phyloP scores from a whole-genome alignment of 1,140 invertebrate species.

The Drosophila elegans region DNA sequence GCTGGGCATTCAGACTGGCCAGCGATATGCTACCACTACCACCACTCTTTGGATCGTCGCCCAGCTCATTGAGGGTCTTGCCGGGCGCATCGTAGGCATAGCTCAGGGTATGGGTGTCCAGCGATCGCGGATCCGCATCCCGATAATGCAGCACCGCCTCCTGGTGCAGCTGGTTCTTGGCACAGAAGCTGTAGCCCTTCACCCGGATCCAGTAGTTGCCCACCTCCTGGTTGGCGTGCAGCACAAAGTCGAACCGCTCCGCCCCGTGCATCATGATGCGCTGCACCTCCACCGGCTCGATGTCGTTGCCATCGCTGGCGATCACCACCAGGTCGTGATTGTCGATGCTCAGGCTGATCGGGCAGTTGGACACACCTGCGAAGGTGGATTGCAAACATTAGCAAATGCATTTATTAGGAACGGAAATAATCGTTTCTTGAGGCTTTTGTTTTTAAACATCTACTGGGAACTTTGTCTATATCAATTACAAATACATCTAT shows the following conservation, averaged over 20 bases:
- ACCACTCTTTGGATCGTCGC: conserved; percentile 28
- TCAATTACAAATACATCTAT: too few relatives aligned
- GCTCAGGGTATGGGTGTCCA: conserved; percentile 54
- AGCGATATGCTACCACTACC: conserved; percentile 53
- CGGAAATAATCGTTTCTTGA: too few relatives aligned
- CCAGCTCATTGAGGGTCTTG: conserved; percentile 65
- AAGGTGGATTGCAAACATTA: background rate
- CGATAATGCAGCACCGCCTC: conserved; percentile 76
- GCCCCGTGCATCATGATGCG: conserved; percentile 89
- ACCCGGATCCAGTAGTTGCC: conserved; percentile 87
- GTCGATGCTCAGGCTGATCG: conserved; percentile 89
- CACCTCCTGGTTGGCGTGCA: conserved; percentile 87
- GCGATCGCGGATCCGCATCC: conserved; percentile 46
- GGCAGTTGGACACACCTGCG: conserved; percentile 89
- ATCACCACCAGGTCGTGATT: conserved; percentile 90
- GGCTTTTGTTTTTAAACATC: too few relatives aligned
- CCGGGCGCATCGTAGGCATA: conserved; percentile 73
- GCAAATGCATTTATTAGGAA: too few relatives aligned
- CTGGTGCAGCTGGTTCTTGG: conserved; percentile 70
- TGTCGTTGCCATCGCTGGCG: conserved; percentile 90
- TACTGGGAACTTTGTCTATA: too few relatives aligned
- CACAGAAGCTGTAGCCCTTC: conserved; percentile 78
- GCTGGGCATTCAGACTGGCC: conserved; percentile 50
- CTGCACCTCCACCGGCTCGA: conserved; percentile 87
- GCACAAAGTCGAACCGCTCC: conserved; percentile 90